These are phyloP conservation scores for Lasiurus cinereus DNA, from an alignment of 2,113 vertebrate species.

Conservation along the genomic window DNA sequence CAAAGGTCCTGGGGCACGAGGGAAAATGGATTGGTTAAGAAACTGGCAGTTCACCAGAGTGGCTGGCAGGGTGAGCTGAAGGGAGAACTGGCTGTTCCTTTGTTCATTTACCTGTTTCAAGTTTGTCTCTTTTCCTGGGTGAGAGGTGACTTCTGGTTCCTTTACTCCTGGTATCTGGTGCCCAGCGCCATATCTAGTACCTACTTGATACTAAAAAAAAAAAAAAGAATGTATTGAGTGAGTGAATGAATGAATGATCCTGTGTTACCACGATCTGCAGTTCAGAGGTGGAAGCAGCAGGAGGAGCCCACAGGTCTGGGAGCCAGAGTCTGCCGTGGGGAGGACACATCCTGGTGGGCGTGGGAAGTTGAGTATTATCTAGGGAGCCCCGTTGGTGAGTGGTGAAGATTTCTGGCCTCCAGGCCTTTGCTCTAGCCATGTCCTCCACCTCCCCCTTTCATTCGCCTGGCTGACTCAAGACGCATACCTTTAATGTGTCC, in stretches of 20 bases:
- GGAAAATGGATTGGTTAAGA: fast-evolving
- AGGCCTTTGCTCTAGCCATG: neutral
- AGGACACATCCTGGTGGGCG: conserved; percentile 86
- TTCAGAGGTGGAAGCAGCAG: neutral
- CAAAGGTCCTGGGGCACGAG: conserved; percentile 11
- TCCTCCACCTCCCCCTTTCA: neutral
- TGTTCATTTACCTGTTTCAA: neutral
- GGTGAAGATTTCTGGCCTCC: neutral
- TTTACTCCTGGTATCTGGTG: neutral
- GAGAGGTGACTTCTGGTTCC: neutral
- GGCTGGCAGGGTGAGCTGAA: neutral
- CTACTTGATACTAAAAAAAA: neutral
- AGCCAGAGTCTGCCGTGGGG: conserved; percentile 71
- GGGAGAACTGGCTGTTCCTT: neutral
- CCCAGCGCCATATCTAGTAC: neutral
- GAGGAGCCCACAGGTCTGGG: neutral
- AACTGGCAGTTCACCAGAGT: neutral
- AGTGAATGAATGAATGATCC: neutral
- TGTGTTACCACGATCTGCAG: neutral
- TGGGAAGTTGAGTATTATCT: conserved; percentile 90
- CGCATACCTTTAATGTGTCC: neutral
- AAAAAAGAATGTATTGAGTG: neutral
- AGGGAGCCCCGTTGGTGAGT: neutral
- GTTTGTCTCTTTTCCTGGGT: neutral
- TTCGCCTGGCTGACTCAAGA: neutral